Evolutionary conservation across 2,113 vertebrate genomes (phyloP), one percentile per base, ranked within the genome.

Genomic region (Perca schrenkii): DNA sequence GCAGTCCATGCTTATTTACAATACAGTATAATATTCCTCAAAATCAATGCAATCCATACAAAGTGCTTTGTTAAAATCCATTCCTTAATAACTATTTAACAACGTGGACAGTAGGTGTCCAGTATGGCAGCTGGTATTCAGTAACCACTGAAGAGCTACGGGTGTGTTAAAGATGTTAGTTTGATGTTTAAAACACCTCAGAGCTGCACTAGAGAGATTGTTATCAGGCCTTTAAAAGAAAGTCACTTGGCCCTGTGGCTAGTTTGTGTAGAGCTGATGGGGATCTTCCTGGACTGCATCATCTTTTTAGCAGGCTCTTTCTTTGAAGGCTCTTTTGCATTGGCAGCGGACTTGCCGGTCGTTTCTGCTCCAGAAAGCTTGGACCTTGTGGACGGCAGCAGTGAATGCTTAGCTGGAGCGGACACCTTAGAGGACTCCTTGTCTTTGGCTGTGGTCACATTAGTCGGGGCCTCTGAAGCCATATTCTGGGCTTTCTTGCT

Each of bases 191-290:
- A 79, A 89, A 86, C 78, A 88, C 75, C 82, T 83, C 54, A 95
- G 95, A 97, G 95, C 96, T 96, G 95, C 95, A 96, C 92, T 80
- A 85, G 71, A 92, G 92, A 93, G 94, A 94, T 86, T 87, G 82
- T 82, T 60, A 36, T 61, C 50, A 64, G 67, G 73, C 75, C 79
- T 73, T 74, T 11, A 3, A 19, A 36, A 22, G n/a, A 67, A 17
- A 11, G 61, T 99, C 95, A 98, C 95, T 97, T 97, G 94, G 97
- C 96, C 94, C 95, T 98, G 79, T 96, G 96, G 95, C 96, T 96
- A 91, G 96, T 94, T 95, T 96, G 96, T 94, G 97, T 94, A 78
- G 97, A 95, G 96, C 91, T 97, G 90, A 97, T 96, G 84, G 98
- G 94, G 86, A 97, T 96, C 77, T 97, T 98, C 94, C 96, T 96